Conservation (phyloP, 2,888 invertebrate genomes). For the Phaonia tiefii region DNA sequence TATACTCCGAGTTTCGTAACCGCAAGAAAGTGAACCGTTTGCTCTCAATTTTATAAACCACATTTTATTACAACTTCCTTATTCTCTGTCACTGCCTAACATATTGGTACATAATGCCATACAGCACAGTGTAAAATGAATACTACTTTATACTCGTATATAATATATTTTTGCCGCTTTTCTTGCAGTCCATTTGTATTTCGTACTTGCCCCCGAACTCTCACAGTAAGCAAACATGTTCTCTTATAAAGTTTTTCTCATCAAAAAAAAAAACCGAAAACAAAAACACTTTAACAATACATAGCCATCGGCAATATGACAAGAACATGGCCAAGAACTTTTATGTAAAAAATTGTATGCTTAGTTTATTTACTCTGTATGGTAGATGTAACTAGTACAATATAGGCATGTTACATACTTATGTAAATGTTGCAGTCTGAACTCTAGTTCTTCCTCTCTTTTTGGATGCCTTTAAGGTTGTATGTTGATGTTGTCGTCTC, state of each 20-base stretch:
- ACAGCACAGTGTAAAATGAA: too few relatives aligned
- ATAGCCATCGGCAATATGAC: slow-evolving; percentile 51
- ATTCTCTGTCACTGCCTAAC: too few relatives aligned
- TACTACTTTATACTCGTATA: too few relatives aligned
- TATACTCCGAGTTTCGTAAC: too few relatives aligned
- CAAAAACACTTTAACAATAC: slow-evolving; percentile 13
- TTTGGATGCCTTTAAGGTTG: not conserved
- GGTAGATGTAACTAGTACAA: not conserved
- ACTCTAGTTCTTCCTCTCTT: slow-evolving; percentile 17
- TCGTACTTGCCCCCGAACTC: not conserved
- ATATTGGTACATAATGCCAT: too few relatives aligned
- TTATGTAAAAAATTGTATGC: slow-evolving; percentile 28
- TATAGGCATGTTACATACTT: not conserved
- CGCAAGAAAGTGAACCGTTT: too few relatives aligned
- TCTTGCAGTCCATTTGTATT: too few relatives aligned
- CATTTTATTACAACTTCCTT: too few relatives aligned
- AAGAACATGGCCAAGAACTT: slow-evolving; percentile 66
- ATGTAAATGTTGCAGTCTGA: not conserved
- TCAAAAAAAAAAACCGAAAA: slow-evolving; percentile 50
- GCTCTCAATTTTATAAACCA: too few relatives aligned
- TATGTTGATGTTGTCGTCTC: slow-evolving; percentile 22
- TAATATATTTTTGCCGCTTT: too few relatives aligned
- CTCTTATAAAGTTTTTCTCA: slow-evolving; percentile 63
- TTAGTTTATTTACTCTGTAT: not conserved
- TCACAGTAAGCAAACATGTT: not conserved